Percentiles rank a stretch among this genome's conserved stretches.
phyloP scores from a whole-genome alignment of 1,140 invertebrate genomes.

The Aethina tumida region DNA sequence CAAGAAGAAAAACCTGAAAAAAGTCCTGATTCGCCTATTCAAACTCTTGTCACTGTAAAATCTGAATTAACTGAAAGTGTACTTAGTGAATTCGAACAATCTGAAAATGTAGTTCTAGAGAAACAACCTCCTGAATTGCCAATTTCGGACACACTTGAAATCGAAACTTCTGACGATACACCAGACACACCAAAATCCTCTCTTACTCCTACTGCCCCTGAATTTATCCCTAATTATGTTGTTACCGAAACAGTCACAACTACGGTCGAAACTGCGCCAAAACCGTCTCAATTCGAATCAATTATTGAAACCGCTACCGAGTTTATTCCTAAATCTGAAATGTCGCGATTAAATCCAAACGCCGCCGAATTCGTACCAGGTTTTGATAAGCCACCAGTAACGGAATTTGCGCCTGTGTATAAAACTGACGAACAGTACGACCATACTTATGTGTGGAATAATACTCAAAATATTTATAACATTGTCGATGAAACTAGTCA shows the following conservation, averaged over 20 bases:
- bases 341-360: slow-evolving; percentile 30
- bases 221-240: slow-evolving; percentile 7
- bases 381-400: slow-evolving; percentile 7
- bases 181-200: slow-evolving; percentile 2
- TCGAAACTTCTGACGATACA: neutral
- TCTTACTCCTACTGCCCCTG: slow-evolving; percentile 11
- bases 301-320: slow-evolving; percentile 25
- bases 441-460: slow-evolving; percentile 16
- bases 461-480: slow-evolving; percentile 18
- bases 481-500: slow-evolving; percentile 11
- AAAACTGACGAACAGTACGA: slow-evolving; percentile 12
- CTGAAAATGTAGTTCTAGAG: too few species aligned
- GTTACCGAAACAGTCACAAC: slow-evolving; percentile 7
- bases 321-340: slow-evolving; percentile 26
- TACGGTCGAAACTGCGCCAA: neutral
- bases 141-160: too few species aligned
- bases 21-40: too few species aligned
- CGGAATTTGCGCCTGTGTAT: slow-evolving; percentile 5
- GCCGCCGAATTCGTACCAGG: slow-evolving; percentile 32
- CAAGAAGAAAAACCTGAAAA: too few species aligned
- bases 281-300: slow-evolving; percentile 26
- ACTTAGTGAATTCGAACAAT: too few species aligned
- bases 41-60: too few species aligned
- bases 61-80: too few species aligned
- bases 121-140: too few species aligned